Conservation (phyloP, 1,140 invertebrate species). For the Drosophila arawakana region DNA sequence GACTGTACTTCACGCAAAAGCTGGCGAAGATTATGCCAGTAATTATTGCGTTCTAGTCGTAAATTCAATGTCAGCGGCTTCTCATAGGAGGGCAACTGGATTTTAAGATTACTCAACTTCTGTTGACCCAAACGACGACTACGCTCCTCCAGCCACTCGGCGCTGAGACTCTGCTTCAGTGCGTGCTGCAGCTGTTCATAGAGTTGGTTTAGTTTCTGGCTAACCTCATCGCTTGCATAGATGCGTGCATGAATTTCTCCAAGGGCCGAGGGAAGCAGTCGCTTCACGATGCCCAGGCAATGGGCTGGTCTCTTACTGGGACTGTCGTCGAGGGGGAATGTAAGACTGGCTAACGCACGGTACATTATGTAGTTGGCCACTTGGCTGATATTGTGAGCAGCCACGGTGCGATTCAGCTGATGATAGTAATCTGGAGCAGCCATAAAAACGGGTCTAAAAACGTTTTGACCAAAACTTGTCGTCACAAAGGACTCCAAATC, state of each 20-base stretch:
- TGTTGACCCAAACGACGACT: slow-evolving; percentile 57
- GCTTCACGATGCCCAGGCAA: slow-evolving; percentile 55
- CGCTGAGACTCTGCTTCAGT: slow-evolving; percentile 55
- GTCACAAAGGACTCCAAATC: slow-evolving; percentile 60
- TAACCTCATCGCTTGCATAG: slow-evolving; percentile 40
- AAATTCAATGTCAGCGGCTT: slow-evolving; percentile 33
- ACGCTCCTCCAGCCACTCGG: slow-evolving; percentile 67
- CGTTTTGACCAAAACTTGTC: slow-evolving; percentile 41
- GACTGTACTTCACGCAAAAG: slow-evolving; percentile 46
- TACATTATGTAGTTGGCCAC: slow-evolving; percentile 81
- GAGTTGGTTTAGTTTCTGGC: slow-evolving; percentile 32
- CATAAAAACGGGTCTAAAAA: slow-evolving; percentile 74
- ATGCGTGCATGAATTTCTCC: slow-evolving; percentile 69
- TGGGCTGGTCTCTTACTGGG: slow-evolving; percentile 26
- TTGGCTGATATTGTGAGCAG: slow-evolving; percentile 53
- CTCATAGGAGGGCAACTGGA: slow-evolving; percentile 57
- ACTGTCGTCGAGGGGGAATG: slow-evolving; percentile 64
- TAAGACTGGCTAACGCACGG: slow-evolving; percentile 57
- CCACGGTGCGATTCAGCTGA: slow-evolving; percentile 62
- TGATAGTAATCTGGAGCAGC: slow-evolving; percentile 60
- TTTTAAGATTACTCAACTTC: slow-evolving; percentile 52
- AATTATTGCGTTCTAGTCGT: slow-evolving; percentile 60
- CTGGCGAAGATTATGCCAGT: slow-evolving; percentile 70
- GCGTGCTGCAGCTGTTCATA: slow-evolving; percentile 52
- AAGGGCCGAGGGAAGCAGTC: slow-evolving; percentile 56